These are phyloP conservation scores for Mirounga angustirostris DNA, from an alignment of 2,113 vertebrate genomes.

Conservation along the genomic window DNA sequence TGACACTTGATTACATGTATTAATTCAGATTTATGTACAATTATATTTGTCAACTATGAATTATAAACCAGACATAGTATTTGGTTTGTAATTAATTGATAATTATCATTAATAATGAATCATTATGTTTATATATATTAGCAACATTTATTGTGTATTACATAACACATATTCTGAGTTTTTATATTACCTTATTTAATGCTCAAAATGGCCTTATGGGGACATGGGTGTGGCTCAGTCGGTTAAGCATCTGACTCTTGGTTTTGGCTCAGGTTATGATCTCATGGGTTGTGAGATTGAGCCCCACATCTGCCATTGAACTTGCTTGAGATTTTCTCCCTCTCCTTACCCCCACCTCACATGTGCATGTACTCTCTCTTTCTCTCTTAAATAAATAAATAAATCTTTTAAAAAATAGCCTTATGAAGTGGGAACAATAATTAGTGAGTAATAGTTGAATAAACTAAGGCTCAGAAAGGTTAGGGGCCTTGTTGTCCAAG, in stretches of 20 bases:
- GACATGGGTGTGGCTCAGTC: background rate
- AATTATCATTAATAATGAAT: background rate
- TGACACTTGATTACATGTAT: background rate
- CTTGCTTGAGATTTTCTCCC: background rate
- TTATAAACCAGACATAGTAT: background rate
- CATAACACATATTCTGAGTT: background rate
- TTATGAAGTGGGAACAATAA: background rate
- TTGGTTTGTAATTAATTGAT: conserved; percentile 5
- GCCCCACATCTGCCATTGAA: background rate
- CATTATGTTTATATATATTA: background rate
- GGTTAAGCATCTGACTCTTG: background rate
- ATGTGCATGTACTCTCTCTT: background rate
- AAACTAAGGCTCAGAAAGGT: background rate
- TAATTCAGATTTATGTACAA: background rate
- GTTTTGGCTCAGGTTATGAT: background rate
- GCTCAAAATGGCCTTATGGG: background rate
- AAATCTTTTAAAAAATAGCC: background rate
- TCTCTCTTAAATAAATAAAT: background rate
- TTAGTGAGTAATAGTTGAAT: background rate
- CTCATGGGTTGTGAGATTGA: background rate
- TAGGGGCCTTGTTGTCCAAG: background rate
- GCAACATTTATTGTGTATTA: background rate
- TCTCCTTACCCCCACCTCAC: background rate
- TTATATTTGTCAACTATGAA: background rate
- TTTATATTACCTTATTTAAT: background rate